Conservation (phyloP, 2,113 vertebrate species). For the Salvelinus fontinalis region DNA sequence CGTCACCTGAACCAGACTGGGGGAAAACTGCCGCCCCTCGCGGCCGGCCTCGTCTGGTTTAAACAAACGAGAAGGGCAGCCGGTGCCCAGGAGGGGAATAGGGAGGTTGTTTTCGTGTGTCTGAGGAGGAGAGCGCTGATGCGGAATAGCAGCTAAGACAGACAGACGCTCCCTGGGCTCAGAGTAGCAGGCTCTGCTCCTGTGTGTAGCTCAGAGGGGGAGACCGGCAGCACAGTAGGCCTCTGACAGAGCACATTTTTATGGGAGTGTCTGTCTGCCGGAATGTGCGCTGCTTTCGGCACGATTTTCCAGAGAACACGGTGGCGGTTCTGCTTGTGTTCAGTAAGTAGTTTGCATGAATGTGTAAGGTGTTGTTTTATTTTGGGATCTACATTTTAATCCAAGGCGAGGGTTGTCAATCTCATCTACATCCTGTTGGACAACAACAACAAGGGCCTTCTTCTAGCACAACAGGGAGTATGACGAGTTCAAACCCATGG, state of each 20-base stretch:
- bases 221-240: conserved; percentile 35
- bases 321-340: conserved; percentile 16
- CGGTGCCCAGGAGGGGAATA: conserved; percentile 11
- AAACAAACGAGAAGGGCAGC: conserved; percentile 16
- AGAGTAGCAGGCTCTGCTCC: no score
- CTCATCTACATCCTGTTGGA: conserved; percentile 11
- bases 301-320: not conserved
- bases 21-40: not conserved
- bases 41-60: conserved; percentile 14
- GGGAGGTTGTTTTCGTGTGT: conserved; percentile 37
- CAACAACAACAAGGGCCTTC: conserved; percentile 19
- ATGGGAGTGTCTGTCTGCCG: conserved; percentile 61
- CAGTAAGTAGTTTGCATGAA: not conserved
- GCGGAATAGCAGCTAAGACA: conserved; percentile 52
- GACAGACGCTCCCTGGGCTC: not conserved
- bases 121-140: conserved; percentile 42
- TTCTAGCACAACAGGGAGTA: conserved; percentile 7
- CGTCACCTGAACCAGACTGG: conserved; percentile 34
- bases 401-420: not conserved
- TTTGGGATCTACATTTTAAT: not conserved
- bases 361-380: no score
- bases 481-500: conserved; percentile 27
- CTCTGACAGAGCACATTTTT: conserved; percentile 61
- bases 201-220: conserved; percentile 31
- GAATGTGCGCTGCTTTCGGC: conserved; percentile 57